phyloP scores from a whole-genome alignment of 2,888 invertebrate species.

The Cheilosia scutellata region DNA sequence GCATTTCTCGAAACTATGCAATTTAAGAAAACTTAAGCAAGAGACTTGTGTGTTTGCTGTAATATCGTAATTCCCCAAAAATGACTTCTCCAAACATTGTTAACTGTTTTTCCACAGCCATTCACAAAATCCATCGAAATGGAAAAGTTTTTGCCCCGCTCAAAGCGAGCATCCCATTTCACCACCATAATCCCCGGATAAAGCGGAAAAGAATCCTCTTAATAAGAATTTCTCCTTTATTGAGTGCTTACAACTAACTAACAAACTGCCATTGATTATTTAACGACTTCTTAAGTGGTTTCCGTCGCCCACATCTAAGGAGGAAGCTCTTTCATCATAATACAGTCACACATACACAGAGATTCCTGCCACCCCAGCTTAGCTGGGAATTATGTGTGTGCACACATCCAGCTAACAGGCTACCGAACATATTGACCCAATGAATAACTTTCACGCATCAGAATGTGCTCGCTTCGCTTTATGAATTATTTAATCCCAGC shows the following conservation, averaged over 20 bases:
- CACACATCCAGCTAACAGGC: constrained; percentile 61
- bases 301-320: constrained; percentile 9
- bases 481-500: constrained; percentile 72
- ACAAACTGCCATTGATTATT: constrained; percentile 82
- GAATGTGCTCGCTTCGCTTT: constrained; percentile 70
- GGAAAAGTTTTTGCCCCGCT: constrained; percentile 51
- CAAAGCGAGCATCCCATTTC: constrained; percentile 63
- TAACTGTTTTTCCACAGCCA: not conserved
- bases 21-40: too few relatives aligned
- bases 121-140: constrained; percentile 32
- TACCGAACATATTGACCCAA: constrained; percentile 73
- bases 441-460: constrained; percentile 74
- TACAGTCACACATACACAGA: not conserved
- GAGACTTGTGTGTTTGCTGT: not conserved
- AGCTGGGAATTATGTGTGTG: constrained; percentile 68
- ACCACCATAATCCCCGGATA: constrained; percentile 62
- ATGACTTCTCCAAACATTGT: not conserved
- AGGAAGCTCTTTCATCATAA: constrained; percentile 54
- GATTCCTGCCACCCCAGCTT: constrained; percentile 8
- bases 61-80: not conserved
- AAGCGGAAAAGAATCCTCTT: constrained; percentile 47
- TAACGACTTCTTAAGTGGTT: constrained; percentile 84
- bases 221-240: constrained; percentile 51
- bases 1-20: too few relatives aligned
- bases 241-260: constrained; percentile 74